These are phyloP conservation scores for Oxygymnocypris stewartii DNA, from an alignment of 2,113 vertebrate genomes.

Conservation along the genomic window DNA sequence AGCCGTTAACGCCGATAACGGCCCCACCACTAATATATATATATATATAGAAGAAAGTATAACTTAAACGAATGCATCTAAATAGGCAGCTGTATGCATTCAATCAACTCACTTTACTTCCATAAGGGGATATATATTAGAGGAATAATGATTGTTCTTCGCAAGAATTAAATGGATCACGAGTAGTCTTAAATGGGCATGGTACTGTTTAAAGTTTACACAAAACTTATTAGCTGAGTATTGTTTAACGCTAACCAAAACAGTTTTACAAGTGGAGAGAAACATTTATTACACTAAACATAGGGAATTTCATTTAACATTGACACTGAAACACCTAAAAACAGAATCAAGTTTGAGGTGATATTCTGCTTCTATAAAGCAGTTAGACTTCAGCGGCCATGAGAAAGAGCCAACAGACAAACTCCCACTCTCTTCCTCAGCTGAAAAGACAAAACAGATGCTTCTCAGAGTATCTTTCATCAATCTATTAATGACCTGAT, in stretches of 20 bases:
- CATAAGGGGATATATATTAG: neutral
- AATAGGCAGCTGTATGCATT: neutral
- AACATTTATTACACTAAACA: neutral
- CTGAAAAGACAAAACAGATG: neutral
- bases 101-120: neutral
- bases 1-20: no score
- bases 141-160: neutral
- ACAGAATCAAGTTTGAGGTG: neutral
- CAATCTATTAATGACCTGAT: neutral
- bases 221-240: neutral
- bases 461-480: neutral
- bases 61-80: no score
- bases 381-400: neutral
- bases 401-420: neutral
- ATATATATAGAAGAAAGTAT: neutral
- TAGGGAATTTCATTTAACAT: neutral
- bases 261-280: neutral
- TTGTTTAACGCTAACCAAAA: neutral
- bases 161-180: neutral
- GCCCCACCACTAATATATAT: no score
- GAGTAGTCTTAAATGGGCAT: neutral
- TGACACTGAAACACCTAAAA: neutral
- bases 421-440: neutral
- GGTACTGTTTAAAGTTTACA: no score
- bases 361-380: neutral